Conservation (phyloP, 2,113 vertebrate genomes). For the Sinocyclocheilus grahami region DNA sequence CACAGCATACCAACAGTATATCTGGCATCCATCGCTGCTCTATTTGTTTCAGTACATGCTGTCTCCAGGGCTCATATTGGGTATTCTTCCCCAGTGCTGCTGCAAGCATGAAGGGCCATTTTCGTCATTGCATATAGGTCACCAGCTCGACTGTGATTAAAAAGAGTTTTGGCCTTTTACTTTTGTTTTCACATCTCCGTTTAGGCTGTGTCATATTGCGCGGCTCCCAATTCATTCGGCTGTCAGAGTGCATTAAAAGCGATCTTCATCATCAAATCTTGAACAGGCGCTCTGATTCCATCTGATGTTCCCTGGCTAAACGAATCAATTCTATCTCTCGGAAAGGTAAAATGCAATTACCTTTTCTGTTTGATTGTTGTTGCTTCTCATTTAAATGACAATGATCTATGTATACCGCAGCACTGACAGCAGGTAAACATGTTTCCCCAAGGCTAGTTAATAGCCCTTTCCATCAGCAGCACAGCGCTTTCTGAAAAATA, state of each 20-base stretch:
- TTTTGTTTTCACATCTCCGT: constrained; percentile 23
- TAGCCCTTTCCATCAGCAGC: constrained; percentile 55
- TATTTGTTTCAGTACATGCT: background rate
- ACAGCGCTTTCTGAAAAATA: constrained; percentile 46
- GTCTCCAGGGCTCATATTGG: constrained; percentile 23
- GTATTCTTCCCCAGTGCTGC: background rate
- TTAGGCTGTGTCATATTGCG: constrained; percentile 45
- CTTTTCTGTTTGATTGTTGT: constrained; percentile 62
- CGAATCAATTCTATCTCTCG: constrained; percentile 58
- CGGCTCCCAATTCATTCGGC: constrained; percentile 56
- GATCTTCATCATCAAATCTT: constrained; percentile 61
- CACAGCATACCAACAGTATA: background rate
- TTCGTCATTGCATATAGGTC: constrained; percentile 26
- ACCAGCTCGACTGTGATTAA: constrained; percentile 46
- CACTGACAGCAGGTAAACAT: constrained; percentile 62
- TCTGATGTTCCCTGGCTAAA: constrained; percentile 58
- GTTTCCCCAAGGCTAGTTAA: constrained; percentile 53
- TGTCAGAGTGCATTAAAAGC: constrained; percentile 59
- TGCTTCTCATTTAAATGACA: constrained; percentile 63
- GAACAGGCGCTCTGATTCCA: constrained; percentile 51
- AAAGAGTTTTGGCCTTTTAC: constrained; percentile 41
- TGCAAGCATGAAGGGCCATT: background rate
- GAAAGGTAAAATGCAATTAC: constrained; percentile 64
- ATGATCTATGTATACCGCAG: constrained; percentile 58
- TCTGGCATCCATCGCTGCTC: background rate